These are phyloP conservation scores for Mormoops blainvillei DNA, from an alignment of 2,113 vertebrate species.

Conservation along the genomic window DNA sequence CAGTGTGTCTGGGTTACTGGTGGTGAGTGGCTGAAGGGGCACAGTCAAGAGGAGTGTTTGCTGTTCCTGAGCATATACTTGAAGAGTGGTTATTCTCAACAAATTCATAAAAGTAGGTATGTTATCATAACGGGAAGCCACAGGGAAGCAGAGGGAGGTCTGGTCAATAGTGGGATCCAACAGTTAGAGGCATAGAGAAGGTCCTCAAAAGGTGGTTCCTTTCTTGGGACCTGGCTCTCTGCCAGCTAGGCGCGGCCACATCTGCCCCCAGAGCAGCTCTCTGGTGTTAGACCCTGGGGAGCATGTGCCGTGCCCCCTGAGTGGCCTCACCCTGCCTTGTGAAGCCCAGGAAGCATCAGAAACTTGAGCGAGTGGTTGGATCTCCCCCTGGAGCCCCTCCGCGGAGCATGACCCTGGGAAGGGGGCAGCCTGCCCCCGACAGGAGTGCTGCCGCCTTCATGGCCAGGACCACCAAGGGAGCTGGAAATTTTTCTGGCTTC, in stretches of 20 bases:
- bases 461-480: background rate
- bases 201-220: background rate
- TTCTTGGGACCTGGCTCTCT: background rate
- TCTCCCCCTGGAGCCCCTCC: background rate
- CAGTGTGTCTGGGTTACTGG: background rate
- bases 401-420: background rate
- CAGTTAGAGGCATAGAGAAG: background rate
- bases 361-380: background rate
- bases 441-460: background rate
- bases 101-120: background rate
- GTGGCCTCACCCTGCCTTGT: background rate
- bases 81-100: background rate
- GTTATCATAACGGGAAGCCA: background rate
- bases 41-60: background rate
- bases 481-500: background rate
- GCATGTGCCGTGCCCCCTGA: background rate
- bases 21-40: background rate
- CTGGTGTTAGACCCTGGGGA: background rate
- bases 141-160: background rate
- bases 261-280: background rate
- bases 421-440: background rate
- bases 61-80: background rate
- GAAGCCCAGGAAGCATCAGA: background rate
- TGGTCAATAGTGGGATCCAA: background rate
- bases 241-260: background rate